Conservation (phyloP, 1,140 invertebrate genomes). For the Drosophila triauraria region DNA sequence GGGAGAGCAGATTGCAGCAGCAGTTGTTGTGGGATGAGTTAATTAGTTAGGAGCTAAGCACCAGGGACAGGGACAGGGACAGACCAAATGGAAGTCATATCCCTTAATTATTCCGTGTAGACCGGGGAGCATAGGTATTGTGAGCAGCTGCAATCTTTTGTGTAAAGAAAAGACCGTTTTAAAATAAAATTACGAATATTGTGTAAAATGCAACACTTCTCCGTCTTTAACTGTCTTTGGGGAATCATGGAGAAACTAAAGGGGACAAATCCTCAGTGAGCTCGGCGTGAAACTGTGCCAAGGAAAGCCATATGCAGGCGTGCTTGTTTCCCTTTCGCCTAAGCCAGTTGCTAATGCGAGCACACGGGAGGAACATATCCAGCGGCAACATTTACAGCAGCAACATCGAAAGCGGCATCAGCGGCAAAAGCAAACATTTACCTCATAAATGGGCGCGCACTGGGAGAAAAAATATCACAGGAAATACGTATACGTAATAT, state of each 20-base stretch:
- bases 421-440: conserved; percentile 21
- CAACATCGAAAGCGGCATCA: conserved; percentile 3
- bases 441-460: conserved; percentile 23
- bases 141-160: conserved; percentile 46
- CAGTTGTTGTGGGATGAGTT: conserved; percentile 31
- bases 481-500: too few relatives aligned
- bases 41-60: conserved; percentile 57
- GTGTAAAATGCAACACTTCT: conserved; percentile 47
- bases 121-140: conserved; percentile 30
- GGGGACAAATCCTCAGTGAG: conserved; percentile 6
- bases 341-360: conserved; percentile 61
- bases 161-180: conserved; percentile 56
- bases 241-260: neutral
- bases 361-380: conserved; percentile 27
- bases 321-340: conserved; percentile 52
- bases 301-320: conserved; percentile 59
- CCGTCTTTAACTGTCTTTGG: conserved; percentile 19
- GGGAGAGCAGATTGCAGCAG: conserved; percentile 15
- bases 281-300: conserved; percentile 63
- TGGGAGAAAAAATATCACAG: neutral
- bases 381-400: conserved; percentile 2
- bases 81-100: conserved; percentile 30
- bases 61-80: conserved; percentile 1
- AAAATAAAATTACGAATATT: conserved; percentile 53
- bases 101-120: conserved; percentile 22